Conservation (phyloP, 2,797 vertebrate species). For the Girardinus metallicus region DNA sequence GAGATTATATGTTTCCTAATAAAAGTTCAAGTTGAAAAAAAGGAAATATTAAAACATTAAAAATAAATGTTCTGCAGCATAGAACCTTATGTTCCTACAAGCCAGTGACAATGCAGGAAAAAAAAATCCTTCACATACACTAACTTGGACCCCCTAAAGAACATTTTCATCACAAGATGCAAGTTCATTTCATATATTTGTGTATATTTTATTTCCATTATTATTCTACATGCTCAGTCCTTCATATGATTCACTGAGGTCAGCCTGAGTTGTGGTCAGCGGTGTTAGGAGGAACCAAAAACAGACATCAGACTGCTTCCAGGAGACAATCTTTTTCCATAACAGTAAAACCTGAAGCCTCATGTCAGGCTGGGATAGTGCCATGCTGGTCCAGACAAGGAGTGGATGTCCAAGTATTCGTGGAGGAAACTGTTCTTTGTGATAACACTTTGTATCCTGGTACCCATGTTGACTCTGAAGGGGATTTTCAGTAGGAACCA, state of each 20-base stretch:
- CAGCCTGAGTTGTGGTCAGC: neutral
- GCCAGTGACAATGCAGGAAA: neutral
- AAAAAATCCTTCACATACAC: neutral
- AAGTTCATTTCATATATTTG: neutral
- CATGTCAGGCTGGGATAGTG: neutral
- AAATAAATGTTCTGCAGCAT: neutral
- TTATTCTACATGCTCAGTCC: neutral
- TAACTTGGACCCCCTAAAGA: neutral
- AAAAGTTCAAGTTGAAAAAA: neutral
- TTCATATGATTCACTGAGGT: neutral
- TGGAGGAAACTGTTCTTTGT: neutral
- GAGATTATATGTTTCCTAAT: neutral
- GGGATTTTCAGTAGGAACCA: neutral
- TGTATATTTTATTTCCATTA: neutral
- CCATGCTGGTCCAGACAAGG: neutral
- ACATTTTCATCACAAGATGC: neutral
- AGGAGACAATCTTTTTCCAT: neutral
- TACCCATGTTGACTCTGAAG: neutral
- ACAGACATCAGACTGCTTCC: neutral
- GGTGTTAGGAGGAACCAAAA: neutral
- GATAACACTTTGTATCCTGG: neutral
- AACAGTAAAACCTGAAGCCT: neutral
- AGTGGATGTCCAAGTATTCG: neutral
- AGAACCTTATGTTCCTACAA: neutral
- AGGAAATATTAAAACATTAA: neutral